Percentiles rank a stretch among this genome's conserved stretches.
These are phyloP conservation scores for Sminthurides aquaticus DNA, from an alignment of 2,888 invertebrate species.

Conservation along the genomic window DNA sequence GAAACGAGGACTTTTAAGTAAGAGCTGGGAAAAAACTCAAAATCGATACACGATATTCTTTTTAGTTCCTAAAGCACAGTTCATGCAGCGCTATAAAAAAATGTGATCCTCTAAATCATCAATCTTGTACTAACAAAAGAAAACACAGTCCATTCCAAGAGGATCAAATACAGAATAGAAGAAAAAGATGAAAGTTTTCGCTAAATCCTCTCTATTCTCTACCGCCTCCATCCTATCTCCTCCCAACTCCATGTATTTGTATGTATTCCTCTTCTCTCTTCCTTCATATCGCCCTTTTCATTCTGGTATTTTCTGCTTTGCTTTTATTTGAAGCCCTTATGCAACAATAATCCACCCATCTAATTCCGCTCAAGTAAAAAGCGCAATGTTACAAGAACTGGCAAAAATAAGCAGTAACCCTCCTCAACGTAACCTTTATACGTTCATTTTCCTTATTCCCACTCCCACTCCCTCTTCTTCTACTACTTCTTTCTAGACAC, in stretches of 20 bases:
- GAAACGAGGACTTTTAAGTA: too few species aligned
- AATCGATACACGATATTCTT: too few species aligned
- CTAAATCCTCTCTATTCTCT: neutral
- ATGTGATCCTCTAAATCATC: too few species aligned
- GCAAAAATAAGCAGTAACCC: too few species aligned
- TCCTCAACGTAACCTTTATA: too few species aligned
- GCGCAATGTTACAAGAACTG: conserved; percentile 10
- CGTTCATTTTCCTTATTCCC: too few species aligned
- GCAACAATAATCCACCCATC: neutral
- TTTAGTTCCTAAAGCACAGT: too few species aligned
- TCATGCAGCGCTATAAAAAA: too few species aligned
- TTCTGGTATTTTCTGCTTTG: neutral
- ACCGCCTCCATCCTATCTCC: neutral
- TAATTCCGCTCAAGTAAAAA: neutral
- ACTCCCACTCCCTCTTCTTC: too few species aligned
- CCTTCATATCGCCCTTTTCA: neutral
- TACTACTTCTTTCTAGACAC: too few species aligned
- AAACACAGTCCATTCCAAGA: neutral
- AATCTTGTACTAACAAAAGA: neutral
- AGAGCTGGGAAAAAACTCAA: too few species aligned
- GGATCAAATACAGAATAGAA: neutral
- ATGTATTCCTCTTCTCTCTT: neutral
- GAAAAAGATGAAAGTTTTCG: neutral
- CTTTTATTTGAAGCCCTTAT: neutral
- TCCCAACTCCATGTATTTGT: neutral